Percentiles rank a stretch among this genome's conserved stretches.
These are phyloP conservation scores for Clivina fossor DNA, from an alignment of 2,888 invertebrate species.

Conservation along the genomic window DNA sequence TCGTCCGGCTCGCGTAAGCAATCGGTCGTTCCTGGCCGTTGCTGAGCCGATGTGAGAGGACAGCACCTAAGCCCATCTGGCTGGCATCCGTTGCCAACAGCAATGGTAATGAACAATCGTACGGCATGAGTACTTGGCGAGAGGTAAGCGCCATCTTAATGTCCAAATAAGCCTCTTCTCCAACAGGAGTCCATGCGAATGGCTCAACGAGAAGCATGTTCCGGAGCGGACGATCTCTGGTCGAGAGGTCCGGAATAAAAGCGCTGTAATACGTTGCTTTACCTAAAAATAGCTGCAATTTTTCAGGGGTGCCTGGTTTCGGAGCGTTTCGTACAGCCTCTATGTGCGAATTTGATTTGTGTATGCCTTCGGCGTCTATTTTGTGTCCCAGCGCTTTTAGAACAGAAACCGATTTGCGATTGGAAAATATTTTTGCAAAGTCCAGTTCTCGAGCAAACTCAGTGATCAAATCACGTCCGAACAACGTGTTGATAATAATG, in stretches of 20 bases:
- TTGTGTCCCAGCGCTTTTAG: constrained; percentile 34
- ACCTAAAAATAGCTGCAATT: constrained; percentile 33
- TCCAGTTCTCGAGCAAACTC: constrained; percentile 5
- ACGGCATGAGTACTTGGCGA: constrained; percentile 4
- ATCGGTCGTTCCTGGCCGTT: constrained; percentile 12
- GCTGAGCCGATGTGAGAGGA: constrained; percentile 32
- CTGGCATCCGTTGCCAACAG: constrained; percentile 25
- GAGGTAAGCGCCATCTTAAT: constrained; percentile 26
- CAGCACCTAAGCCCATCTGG: constrained; percentile 30
- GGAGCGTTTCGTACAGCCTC: constrained; percentile 36
- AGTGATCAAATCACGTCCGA: constrained; percentile 25
- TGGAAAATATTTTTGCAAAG: neutral
- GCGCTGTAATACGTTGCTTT: constrained; percentile 33
- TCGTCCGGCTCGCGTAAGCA: constrained; percentile 34
- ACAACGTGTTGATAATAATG: too few relatives aligned
- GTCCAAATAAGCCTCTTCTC: constrained; percentile 19
- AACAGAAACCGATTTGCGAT: neutral
- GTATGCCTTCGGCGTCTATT: constrained; percentile 25
- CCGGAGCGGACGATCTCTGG: constrained; percentile 32
- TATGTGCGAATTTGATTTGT: constrained; percentile 30
- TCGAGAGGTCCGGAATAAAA: constrained; percentile 35
- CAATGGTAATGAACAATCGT: neutral
- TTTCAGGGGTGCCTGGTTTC: constrained; percentile 25
- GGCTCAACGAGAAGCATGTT: constrained; percentile 10
- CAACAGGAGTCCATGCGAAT: constrained; percentile 31